Conservation (phyloP, 2,888 invertebrate genomes). For the Gasteruption jaculator region DNA sequence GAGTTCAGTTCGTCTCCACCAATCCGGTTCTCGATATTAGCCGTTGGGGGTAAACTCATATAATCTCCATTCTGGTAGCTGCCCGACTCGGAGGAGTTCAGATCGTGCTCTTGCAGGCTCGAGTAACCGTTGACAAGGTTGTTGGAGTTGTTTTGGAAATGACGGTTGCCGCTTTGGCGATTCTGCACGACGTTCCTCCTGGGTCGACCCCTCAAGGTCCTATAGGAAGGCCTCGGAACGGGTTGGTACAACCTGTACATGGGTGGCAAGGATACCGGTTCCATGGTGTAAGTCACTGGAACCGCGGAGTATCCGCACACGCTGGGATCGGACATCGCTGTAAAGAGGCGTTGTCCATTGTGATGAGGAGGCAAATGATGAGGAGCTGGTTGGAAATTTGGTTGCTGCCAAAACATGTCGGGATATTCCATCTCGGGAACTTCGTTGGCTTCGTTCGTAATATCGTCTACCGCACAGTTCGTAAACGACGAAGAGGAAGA, state of each 20-base stretch:
- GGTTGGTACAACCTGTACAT: conserved; percentile 58
- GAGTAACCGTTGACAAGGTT: conserved; percentile 36
- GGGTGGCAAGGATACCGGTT: conserved; percentile 64
- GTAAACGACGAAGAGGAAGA: no score
- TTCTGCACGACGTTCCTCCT: conserved; percentile 28
- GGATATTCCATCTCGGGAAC: conserved; percentile 32
- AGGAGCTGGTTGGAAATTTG: conserved; percentile 20
- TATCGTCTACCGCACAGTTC: no score
- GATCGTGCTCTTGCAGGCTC: conserved; percentile 37
- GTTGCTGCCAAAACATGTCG: conserved; percentile 38
- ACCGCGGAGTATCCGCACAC: conserved; percentile 50
- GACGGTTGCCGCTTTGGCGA: conserved; percentile 21
- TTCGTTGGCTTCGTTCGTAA: no score
- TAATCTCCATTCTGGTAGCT: conserved; percentile 51
- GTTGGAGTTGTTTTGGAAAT: no score
- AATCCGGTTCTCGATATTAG: conserved; percentile 55
- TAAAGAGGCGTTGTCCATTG: conserved; percentile 53
- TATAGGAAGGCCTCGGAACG: conserved; percentile 35
- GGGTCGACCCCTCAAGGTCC: conserved; percentile 30
- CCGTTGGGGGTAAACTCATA: conserved; percentile 69
- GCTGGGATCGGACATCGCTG: conserved; percentile 52
- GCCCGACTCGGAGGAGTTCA: conserved; percentile 27
- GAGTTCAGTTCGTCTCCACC: conserved; percentile 55
- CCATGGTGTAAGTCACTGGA: conserved; percentile 55
- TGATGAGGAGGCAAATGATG: conserved; percentile 27